A percentile compares a stretch with the other conserved stretches of the same genome.
phyloP scores from a whole-genome alignment of 2,113 vertebrate genomes.

The Nanorana parkeri region DNA sequence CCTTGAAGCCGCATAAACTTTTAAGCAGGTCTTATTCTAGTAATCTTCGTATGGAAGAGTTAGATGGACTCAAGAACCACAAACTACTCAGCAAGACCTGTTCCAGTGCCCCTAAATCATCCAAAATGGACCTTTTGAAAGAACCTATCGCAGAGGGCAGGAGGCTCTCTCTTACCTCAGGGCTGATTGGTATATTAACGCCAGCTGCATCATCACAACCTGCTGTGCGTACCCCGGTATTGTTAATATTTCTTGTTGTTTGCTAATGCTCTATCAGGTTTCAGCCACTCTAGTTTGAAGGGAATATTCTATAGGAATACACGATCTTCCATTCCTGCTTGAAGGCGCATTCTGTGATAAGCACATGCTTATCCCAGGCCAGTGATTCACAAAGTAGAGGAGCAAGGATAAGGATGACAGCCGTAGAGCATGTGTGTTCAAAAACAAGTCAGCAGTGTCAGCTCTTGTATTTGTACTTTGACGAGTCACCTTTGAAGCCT shows the following conservation, averaged over 20 bases:
- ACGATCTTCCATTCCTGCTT: too few species aligned
- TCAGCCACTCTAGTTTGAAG: too few species aligned
- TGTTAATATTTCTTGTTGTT: neutral
- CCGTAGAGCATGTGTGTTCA: too few species aligned
- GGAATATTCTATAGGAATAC: too few species aligned
- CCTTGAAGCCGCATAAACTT: conserved; percentile 82
- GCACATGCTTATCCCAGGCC: too few species aligned
- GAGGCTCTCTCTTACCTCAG: conserved; percentile 92
- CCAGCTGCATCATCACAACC: conserved; percentile 82
- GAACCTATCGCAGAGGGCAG: conserved; percentile 81
- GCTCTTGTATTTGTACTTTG: too few species aligned
- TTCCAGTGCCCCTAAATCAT: conserved; percentile 79
- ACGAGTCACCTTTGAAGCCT: too few species aligned
- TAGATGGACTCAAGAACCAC: conserved; percentile 83
- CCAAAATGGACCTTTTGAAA: conserved; percentile 81
- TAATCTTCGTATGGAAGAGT: conserved; percentile 80
- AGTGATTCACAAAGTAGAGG: too few species aligned
- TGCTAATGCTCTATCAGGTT: too few species aligned
- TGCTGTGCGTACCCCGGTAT: conserved; percentile 73
- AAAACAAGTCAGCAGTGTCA: too few species aligned
- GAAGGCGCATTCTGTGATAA: too few species aligned
- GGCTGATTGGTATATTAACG: conserved; percentile 89
- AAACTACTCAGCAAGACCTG: conserved; percentile 83
- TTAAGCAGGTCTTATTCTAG: conserved; percentile 84
- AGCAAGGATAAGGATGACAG: too few species aligned